A percentile compares a stretch with the other conserved stretches of the same genome.
Conservation (phyloP, 2,888 invertebrate species). For the Rotaria sp. region DNA sequence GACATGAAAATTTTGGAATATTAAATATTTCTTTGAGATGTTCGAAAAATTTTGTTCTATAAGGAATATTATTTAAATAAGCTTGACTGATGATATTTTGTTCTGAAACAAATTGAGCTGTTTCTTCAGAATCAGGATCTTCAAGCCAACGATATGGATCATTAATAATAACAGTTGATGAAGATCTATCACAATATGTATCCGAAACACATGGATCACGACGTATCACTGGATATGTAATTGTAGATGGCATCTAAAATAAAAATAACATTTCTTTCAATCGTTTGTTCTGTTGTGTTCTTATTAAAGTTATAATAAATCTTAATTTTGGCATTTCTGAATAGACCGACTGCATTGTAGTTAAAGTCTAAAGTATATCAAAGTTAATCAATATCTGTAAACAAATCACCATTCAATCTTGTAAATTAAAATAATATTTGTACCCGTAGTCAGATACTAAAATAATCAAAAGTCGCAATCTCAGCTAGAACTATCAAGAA, state of each 20-base stretch:
- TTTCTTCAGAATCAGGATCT: constrained; percentile 84
- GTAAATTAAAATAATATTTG: too few relatives aligned
- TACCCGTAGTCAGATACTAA: too few relatives aligned
- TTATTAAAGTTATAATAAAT: too few relatives aligned
- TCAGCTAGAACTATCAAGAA: too few relatives aligned
- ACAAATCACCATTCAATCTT: too few relatives aligned
- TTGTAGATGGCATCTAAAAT: neutral
- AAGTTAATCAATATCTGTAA: too few relatives aligned
- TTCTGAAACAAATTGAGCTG: constrained; percentile 76
- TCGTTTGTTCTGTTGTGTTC: neutral
- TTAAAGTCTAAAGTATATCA: too few relatives aligned
- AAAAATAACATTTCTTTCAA: neutral
- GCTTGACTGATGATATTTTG: constrained; percentile 82
- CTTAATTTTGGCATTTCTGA: too few relatives aligned
- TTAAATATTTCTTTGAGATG: constrained; percentile 84
- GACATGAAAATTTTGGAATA: constrained; percentile 87
- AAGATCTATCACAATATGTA: neutral
- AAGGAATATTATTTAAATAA: constrained; percentile 63
- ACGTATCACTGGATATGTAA: neutral
- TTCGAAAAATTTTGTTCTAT: constrained; percentile 34
- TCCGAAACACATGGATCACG: neutral
- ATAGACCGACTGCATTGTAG: too few relatives aligned
- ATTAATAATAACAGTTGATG: constrained; percentile 60
- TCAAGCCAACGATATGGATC: constrained; percentile 95
- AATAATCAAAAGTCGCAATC: too few relatives aligned